Evolutionary conservation across 2,888 invertebrate genomes (phyloP), one percentile per base, ranked within the genome.

Genomic region (Heliconius ethilla): DNA sequence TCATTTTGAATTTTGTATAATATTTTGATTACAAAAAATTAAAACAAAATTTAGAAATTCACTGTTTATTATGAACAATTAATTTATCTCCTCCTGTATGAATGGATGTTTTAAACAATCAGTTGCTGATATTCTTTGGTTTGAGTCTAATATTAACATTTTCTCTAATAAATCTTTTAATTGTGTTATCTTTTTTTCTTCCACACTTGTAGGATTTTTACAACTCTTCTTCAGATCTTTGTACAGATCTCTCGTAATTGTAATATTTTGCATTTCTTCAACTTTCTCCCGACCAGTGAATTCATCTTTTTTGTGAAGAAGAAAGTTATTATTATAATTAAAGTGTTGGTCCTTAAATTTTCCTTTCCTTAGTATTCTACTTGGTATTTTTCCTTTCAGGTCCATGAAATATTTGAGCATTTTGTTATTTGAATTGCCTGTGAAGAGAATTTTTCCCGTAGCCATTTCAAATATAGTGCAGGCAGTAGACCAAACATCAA

Each of bases 391-490:
- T 76, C 99, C 99, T 91, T 99, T 99, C 66, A 99, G 94, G 87
- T 99, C 99, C 99, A 99, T 99, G 91, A 99, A 98, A 92, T 97
- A 97, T 92, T 99, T 99, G 80, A 99, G 95, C 99, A 99, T 99
- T 94, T 97, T 98, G 91, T 99, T 99, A 93, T 99, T 99, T 9
- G 98, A 98, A 90, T 98, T 98, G 76, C 99, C 99, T 77, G 99
- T 97, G 89, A 99, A 99, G 94, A 99, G 96, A 83, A 99, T 99
- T 93, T 97, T 98, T 45, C 99, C 99, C 6, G 99, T 99, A 89
- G 99, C 99, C 85, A 99, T 90, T 94, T 99, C 99, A 91, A 97
- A 99, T 84, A 99, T 97, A 59, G 99, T 99, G 88, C 99, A 99
- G n/a, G 98, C 99, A 25, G 98, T 97, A 55, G 99, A 99, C 99